These are phyloP conservation scores for Ricordea florida DNA, from an alignment of 92 coral and sea anemone species.

Conservation along the genomic window DNA sequence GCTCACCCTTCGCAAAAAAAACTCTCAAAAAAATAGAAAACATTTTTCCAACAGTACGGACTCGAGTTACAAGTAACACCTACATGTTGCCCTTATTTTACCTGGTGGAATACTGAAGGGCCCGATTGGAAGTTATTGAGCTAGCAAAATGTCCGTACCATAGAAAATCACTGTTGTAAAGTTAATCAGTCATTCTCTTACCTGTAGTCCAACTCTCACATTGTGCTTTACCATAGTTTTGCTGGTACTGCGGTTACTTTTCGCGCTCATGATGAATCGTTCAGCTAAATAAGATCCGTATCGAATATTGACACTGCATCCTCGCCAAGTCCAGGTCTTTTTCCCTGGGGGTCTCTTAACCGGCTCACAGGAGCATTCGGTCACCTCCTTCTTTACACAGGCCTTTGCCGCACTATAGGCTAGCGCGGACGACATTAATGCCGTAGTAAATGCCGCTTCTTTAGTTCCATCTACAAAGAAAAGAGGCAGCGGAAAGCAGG, in stretches of 20 bases:
- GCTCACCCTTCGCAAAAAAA: no score
- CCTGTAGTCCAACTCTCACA: constrained; percentile 57
- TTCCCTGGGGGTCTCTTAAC: constrained; percentile 8
- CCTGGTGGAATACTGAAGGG: no score
- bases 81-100: no score
- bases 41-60: no score
- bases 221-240: constrained; percentile 35
- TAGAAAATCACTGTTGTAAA: no score
- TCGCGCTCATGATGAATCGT: constrained; percentile 33
- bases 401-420: constrained; percentile 44
- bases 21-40: no score
- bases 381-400: constrained; percentile 31
- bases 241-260: constrained; percentile 13
- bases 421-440: constrained; percentile 41
- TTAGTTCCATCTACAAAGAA: constrained; percentile 2
- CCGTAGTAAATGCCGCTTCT: constrained; percentile 61
- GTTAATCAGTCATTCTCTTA: no score
- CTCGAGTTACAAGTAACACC: no score
- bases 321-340: constrained; percentile 8
- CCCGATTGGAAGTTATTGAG: no score
- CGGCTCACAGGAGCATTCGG: constrained; percentile 38
- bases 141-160: no score
- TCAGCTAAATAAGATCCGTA: constrained; percentile 26
- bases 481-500: neutral
- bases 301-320: constrained; percentile 13